phyloP scores from a whole-genome alignment of 2,797 vertebrate species.

The Gambusia yucatana region DNA sequence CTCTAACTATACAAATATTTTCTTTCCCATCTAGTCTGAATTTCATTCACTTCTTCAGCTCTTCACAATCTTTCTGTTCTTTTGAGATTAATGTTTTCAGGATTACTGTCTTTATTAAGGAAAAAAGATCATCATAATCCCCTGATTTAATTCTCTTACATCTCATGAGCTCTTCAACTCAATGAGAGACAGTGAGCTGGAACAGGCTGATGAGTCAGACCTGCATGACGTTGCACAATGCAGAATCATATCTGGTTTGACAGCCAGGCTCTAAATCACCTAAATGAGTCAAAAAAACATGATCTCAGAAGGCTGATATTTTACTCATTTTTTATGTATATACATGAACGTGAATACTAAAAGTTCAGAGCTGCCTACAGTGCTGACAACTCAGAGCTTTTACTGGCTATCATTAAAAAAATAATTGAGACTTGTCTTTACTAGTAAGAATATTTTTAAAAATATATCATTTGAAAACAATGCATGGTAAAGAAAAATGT shows the following conservation, averaged over 20 bases:
- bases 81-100: slow-evolving; percentile 53
- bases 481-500: neutral
- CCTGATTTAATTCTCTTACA: slow-evolving; percentile 59
- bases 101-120: slow-evolving; percentile 67
- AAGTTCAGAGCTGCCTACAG: neutral
- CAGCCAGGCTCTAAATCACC: slow-evolving; percentile 25
- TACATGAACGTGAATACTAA: neutral
- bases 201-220: slow-evolving; percentile 29
- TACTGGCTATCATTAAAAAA: neutral
- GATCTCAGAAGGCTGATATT: slow-evolving; percentile 8
- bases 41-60: slow-evolving; percentile 5
- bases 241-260: slow-evolving; percentile 37
- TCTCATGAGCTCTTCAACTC: slow-evolving; percentile 32
- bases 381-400: neutral
- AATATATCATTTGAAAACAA: neutral
- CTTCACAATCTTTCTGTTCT: slow-evolving; percentile 26
- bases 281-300: slow-evolving; percentile 38
- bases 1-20: slow-evolving; percentile 12
- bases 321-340: too few species aligned
- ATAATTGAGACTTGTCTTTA: neutral
- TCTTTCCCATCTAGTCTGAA: neutral
- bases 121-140: slow-evolving; percentile 64
- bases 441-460: neutral
- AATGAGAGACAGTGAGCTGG: slow-evolving; percentile 29
- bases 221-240: slow-evolving; percentile 39